phyloP scores from a whole-genome alignment of 2,797 vertebrate genomes.

The Scyliorhinus canicula region DNA sequence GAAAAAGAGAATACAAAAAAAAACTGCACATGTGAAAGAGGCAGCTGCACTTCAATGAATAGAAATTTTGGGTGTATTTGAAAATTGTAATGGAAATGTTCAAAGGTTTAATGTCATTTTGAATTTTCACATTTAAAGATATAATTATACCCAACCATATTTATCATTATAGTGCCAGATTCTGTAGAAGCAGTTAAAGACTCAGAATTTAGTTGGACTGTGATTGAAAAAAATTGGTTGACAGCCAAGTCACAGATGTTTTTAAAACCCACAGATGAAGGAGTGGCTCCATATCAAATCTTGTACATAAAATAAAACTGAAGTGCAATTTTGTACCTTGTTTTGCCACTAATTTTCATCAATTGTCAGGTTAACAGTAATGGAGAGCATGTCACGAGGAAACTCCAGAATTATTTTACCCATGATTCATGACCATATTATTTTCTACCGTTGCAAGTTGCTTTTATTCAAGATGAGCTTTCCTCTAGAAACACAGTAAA shows the following conservation, averaged over 20 bases:
- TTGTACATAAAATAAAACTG: conserved; percentile 18
- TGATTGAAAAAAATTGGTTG: background rate
- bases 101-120: conserved; percentile 26
- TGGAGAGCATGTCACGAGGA: background rate
- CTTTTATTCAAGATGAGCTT: background rate
- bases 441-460: background rate
- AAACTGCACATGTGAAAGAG: background rate
- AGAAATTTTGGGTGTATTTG: conserved; percentile 7
- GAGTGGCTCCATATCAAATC: background rate
- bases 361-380: background rate
- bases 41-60: background rate
- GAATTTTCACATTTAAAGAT: conserved; percentile 11
- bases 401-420: background rate
- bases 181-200: background rate
- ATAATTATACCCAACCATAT: conserved; percentile 30
- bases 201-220: background rate
- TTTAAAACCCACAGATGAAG: conserved; percentile 27
- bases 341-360: background rate
- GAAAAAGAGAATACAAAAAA: background rate
- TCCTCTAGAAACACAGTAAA: too few species aligned
- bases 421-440: background rate
- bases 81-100: background rate
- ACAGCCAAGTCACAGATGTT: conserved; percentile 34
- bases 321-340: background rate
- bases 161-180: conserved; percentile 16